Evolutionary conservation across 2,797 vertebrate species (phyloP).

Genomic region (Diplodus sargus): DNA sequence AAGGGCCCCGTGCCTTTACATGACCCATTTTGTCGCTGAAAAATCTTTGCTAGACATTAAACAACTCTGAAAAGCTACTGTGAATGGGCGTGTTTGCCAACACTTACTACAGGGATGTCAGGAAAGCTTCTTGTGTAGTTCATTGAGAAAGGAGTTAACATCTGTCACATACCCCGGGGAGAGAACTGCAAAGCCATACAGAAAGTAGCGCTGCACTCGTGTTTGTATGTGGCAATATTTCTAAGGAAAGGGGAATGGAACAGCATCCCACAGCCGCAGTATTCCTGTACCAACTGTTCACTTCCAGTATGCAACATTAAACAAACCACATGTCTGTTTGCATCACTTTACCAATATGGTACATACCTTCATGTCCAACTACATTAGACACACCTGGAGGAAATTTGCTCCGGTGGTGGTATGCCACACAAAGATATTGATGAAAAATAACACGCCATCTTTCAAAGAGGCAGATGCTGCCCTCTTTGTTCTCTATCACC

Average conservation of each 20-base stretch:
- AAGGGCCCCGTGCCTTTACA: conserved; percentile 47
- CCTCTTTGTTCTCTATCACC: conserved; percentile 70
- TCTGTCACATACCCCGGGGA: conserved; percentile 42
- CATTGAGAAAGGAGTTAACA: conserved; percentile 43
- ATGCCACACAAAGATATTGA: conserved; percentile 58
- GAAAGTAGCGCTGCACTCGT: conserved; percentile 9
- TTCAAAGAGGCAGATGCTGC: conserved; percentile 73
- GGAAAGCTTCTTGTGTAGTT: conserved; percentile 18
- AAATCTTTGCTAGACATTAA: conserved; percentile 44
- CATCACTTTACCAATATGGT: conserved; percentile 24
- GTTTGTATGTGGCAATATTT: conserved; percentile 31
- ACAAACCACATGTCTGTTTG: conserved; percentile 35
- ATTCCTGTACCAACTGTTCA: conserved; percentile 48
- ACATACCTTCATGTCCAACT: conserved; percentile 39
- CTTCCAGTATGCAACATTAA: conserved; percentile 34
- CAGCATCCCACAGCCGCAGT: conserved; percentile 28
- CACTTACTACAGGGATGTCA: conserved; percentile 32
- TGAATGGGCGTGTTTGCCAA: conserved; percentile 39
- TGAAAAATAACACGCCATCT: conserved; percentile 54
- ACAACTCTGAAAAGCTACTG: conserved; percentile 53
- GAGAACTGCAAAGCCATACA: conserved; percentile 13
- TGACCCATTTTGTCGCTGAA: conserved; percentile 70
- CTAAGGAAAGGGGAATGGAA: conserved; percentile 3
- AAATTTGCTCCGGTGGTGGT: conserved; percentile 44
- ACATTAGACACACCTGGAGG: conserved; percentile 58